A percentile compares a stretch with the other conserved stretches of the same genome.
Evolutionary conservation across 2,113 vertebrate genomes (phyloP).

Genomic region (Grallaria varia): DNA sequence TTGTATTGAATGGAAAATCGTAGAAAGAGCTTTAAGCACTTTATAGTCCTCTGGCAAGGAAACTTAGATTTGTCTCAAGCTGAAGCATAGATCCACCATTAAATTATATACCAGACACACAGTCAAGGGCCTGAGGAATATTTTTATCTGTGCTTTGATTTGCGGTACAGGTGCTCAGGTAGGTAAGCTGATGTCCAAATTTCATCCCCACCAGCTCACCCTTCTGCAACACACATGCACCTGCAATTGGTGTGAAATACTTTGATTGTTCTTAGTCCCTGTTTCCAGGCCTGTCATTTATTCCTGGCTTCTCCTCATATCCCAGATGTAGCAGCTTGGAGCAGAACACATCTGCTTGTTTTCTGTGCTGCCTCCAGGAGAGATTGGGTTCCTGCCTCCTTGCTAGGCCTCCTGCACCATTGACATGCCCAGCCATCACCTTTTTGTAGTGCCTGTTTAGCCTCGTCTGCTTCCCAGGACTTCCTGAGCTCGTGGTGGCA

Average conservation of each 20-base stretch:
- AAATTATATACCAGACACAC: background rate
- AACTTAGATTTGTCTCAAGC: background rate
- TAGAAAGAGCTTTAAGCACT: background rate
- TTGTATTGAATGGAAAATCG: background rate
- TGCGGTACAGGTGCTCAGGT: background rate
- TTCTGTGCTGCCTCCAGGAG: background rate
- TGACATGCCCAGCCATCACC: background rate
- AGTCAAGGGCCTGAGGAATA: background rate
- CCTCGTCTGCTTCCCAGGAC: background rate
- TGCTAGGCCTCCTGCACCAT: background rate
- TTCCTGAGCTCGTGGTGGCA: background rate
- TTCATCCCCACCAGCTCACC: background rate
- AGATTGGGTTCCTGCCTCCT: background rate
- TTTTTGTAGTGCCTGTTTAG: background rate
- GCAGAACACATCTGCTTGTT: background rate
- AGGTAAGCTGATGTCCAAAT: background rate
- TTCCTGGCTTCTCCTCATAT: background rate
- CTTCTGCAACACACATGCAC: background rate
- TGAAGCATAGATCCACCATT: background rate
- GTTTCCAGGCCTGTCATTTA: background rate
- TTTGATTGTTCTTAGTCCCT: background rate
- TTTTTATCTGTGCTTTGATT: background rate
- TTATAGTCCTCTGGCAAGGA: background rate
- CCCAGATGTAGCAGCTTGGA: background rate
- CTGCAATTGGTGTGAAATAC: background rate